Conservation (phyloP, 1,140 invertebrate species). For the Drosophila novamexicana region DNA sequence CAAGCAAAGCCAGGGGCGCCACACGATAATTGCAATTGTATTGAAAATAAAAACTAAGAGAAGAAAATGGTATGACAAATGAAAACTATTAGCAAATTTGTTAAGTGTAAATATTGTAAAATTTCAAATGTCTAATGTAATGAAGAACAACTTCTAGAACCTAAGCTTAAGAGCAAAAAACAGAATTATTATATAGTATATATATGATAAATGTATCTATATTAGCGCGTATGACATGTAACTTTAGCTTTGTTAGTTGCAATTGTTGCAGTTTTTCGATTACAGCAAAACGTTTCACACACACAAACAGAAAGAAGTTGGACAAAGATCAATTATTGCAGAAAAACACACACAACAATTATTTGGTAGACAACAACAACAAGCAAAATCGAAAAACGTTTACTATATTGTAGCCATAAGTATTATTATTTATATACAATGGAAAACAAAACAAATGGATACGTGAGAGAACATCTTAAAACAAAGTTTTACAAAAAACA, state of each 20-base stretch:
- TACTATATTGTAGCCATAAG: conserved; percentile 81
- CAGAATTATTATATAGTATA: conserved; percentile 40
- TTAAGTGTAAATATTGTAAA: conserved; percentile 78
- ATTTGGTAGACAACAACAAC: conserved; percentile 36
- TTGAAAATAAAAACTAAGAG: conserved; percentile 35
- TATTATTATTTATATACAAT: conserved; percentile 82
- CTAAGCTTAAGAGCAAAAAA: conserved; percentile 58
- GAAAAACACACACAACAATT: conserved; percentile 28
- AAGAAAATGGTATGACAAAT: conserved; percentile 39
- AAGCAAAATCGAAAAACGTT: conserved; percentile 74
- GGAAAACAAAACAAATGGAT: conserved; percentile 55
- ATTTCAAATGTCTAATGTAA: conserved; percentile 42
- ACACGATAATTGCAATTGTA: conserved; percentile 62
- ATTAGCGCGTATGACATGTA: conserved; percentile 56
- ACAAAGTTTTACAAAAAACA: conserved; percentile 81
- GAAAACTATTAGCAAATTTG: conserved; percentile 79
- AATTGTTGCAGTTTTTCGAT: conserved; percentile 81
- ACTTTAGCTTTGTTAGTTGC: conserved; percentile 81
- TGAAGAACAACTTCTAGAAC: conserved; percentile 60
- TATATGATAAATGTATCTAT: conserved; percentile 43
- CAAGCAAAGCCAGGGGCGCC: conserved; percentile 52
- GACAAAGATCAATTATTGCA: conserved; percentile 61
- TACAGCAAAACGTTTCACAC: conserved; percentile 21
- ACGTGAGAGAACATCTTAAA: conserved; percentile 75
- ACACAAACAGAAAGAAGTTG: conserved; percentile 32